Percentiles rank a stretch among this genome's conserved stretches.
Conservation (phyloP, 2,797 vertebrate species). For the Danio choprae region DNA sequence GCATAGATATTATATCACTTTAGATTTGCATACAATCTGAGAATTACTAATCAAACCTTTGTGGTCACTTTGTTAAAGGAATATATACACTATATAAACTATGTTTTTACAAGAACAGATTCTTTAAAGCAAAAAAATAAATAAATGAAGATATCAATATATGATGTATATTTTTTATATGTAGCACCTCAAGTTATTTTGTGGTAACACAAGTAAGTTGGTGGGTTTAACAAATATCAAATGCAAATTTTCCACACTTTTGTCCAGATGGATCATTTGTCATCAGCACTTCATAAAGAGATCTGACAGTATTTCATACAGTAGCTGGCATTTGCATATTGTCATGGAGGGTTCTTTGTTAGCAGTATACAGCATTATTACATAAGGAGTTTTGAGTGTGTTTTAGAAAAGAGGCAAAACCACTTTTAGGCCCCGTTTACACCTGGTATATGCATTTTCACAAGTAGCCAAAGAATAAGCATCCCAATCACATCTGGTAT, state of each 20-base stretch:
- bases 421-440: background rate
- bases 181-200: slow-evolving; percentile 79
- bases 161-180: slow-evolving; percentile 77
- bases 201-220: slow-evolving; percentile 75
- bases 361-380: background rate
- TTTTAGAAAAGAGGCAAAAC: background rate
- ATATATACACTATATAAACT: slow-evolving; percentile 42
- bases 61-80: slow-evolving; percentile 40
- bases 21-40: slow-evolving; percentile 40
- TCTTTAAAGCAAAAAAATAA: slow-evolving; percentile 71
- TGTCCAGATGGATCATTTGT: slow-evolving; percentile 42
- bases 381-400: background rate
- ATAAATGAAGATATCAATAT: slow-evolving; percentile 73
- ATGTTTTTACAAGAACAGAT: slow-evolving; percentile 73
- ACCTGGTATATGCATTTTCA: too few species aligned
- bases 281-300: slow-evolving; percentile 35
- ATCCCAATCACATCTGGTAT: too few species aligned
- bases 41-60: slow-evolving; percentile 47
- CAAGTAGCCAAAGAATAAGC: too few species aligned
- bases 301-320: slow-evolving; percentile 37
- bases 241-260: slow-evolving; percentile 26
- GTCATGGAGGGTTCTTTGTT: background rate
- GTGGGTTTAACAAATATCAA: slow-evolving; percentile 70
- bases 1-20: slow-evolving; percentile 33
- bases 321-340: slow-evolving; percentile 24